A percentile compares a stretch with the other conserved stretches of the same genome.
Evolutionary conservation across 2,888 invertebrate genomes (phyloP).

Genomic region (Mongoloraphidia duomilia): DNA sequence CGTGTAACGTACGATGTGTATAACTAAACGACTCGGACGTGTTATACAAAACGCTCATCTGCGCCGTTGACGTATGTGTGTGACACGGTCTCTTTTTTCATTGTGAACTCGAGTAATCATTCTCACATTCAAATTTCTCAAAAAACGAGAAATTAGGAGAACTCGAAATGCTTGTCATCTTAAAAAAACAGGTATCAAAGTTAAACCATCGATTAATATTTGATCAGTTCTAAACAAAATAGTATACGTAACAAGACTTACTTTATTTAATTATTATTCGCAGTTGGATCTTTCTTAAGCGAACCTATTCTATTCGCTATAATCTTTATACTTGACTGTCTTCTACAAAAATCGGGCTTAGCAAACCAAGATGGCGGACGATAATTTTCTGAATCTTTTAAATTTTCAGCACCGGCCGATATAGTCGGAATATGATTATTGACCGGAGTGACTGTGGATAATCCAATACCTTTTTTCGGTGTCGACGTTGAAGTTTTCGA

Average conservation of each 20-base stretch:
- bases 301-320: constrained; percentile 28
- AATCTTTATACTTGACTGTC: constrained; percentile 30
- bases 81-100: too few species aligned
- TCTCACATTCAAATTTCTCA: too few species aligned
- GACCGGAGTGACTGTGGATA: constrained; percentile 19
- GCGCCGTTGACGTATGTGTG: too few species aligned
- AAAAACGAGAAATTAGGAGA: too few species aligned
- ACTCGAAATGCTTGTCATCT: too few species aligned
- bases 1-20: too few species aligned
- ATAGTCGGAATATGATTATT: constrained; percentile 21
- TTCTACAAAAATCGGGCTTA: constrained; percentile 37
- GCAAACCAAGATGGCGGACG: constrained; percentile 38
- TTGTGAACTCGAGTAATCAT: too few species aligned
- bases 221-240: neutral
- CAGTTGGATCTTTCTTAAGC: constrained; percentile 20
- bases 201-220: too few species aligned
- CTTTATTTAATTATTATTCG: constrained; percentile 8
- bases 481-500: constrained; percentile 1
- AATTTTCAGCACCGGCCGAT: constrained; percentile 19
- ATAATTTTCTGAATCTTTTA: constrained; percentile 27
- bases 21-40: too few species aligned
- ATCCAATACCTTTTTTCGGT: constrained; percentile 7
- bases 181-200: too few species aligned
- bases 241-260: neutral
- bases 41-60: too few species aligned